Conservation (phyloP, 2,113 vertebrate genomes). For the Pygoscelis antarcticus region DNA sequence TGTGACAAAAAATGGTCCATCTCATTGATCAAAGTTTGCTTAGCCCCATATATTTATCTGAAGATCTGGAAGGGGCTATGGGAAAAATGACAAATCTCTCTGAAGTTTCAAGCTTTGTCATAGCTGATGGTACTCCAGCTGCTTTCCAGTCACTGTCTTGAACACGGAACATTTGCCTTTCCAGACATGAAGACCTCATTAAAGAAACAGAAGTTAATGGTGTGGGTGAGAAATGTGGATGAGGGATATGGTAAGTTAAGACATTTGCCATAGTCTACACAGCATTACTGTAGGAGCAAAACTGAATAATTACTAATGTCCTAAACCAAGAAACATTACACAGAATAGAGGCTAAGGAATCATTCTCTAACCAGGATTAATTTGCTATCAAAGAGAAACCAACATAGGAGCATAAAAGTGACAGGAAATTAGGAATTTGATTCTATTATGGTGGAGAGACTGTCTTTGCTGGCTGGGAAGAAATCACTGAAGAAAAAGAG, state of each 20-base stretch:
- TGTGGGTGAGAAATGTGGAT: neutral
- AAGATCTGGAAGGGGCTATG: neutral
- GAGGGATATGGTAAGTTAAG: neutral
- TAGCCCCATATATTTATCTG: neutral
- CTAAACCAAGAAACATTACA: neutral
- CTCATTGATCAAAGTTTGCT: neutral
- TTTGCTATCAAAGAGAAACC: neutral
- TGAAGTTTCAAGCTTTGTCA: neutral
- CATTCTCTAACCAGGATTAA: neutral
- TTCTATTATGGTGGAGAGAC: neutral
- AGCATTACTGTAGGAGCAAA: neutral
- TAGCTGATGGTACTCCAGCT: neutral
- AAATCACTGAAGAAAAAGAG: neutral
- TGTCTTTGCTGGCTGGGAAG: neutral
- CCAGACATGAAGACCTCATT: neutral
- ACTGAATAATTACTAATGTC: neutral
- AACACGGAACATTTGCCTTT: neutral
- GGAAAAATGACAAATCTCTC: neutral
- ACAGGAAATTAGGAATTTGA: neutral
- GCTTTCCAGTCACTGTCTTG: neutral
- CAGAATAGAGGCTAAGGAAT: neutral
- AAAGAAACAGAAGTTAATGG: neutral
- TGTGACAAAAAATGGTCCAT: neutral
- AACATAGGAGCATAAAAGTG: neutral
- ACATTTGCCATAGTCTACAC: neutral